Conservation (phyloP, 2,797 vertebrate species). For the Muscicapa striata region DNA sequence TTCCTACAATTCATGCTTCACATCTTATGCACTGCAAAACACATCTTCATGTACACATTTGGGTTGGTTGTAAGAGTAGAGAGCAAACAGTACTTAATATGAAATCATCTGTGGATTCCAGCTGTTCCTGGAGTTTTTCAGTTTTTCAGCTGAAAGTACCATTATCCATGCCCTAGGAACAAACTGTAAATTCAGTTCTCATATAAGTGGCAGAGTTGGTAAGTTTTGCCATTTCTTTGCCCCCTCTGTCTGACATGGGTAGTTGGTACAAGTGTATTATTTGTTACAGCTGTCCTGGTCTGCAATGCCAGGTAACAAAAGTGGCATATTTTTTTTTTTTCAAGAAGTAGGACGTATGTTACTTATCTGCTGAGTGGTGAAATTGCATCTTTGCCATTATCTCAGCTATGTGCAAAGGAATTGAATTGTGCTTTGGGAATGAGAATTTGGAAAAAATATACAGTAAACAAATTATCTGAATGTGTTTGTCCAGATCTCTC, state of each 20-base stretch:
- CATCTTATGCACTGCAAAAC: not conserved
- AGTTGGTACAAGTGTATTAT: not conserved
- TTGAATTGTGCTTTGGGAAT: not conserved
- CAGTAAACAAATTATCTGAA: not conserved
- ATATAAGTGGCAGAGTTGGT: not conserved
- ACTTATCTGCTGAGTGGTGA: not conserved
- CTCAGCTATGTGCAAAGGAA: not conserved
- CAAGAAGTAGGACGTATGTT: not conserved
- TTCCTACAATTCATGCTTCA: not conserved
- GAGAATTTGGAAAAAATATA: not conserved
- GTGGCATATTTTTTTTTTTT: not conserved
- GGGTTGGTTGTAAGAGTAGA: not conserved
- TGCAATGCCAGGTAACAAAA: not conserved
- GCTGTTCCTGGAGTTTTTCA: not conserved
- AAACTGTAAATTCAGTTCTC: not conserved
- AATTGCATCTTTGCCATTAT: not conserved
- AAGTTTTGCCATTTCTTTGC: accelerated
- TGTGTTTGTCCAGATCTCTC: not conserved
- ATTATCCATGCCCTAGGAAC: not conserved
- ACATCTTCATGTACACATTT: not conserved
- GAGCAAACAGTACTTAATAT: not conserved
- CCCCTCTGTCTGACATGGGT: not conserved
- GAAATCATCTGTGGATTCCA: not conserved
- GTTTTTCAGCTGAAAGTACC: not conserved
- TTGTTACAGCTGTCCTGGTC: not conserved